phyloP scores from a whole-genome alignment of 2,113 vertebrate species.

The Amphiprion ocellaris region DNA sequence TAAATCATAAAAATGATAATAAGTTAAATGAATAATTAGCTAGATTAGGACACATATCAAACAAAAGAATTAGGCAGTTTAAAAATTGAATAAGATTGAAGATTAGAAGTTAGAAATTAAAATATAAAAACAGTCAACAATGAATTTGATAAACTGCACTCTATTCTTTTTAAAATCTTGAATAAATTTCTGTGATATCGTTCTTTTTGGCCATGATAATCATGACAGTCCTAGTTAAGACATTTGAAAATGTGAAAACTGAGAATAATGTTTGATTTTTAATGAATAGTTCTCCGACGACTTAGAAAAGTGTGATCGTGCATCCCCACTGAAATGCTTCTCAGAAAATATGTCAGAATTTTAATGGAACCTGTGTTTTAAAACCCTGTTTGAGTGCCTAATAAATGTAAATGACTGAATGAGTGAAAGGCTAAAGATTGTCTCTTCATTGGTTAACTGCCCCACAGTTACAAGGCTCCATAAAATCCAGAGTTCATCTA shows the following conservation, averaged over 20 bases:
- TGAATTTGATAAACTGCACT: too few relatives aligned
- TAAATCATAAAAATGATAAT: too few relatives aligned
- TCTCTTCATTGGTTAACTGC: constrained; percentile 51
- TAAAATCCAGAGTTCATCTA: constrained; percentile 54
- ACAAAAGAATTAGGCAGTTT: too few relatives aligned
- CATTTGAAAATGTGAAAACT: background rate
- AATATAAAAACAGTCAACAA: too few relatives aligned
- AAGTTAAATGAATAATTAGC: too few relatives aligned
- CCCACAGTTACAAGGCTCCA: constrained; percentile 52
- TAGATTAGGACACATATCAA: too few relatives aligned
- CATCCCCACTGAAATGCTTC: constrained; percentile 26
- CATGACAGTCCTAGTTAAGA: too few relatives aligned
- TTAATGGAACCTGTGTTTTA: constrained; percentile 25
- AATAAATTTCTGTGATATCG: too few relatives aligned
- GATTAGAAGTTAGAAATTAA: too few relatives aligned
- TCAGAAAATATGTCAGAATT: constrained; percentile 33
- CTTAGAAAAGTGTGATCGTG: background rate
- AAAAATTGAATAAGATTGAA: too few relatives aligned
- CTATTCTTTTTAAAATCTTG: too few relatives aligned
- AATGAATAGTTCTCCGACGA: constrained; percentile 23
- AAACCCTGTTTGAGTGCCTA: background rate
- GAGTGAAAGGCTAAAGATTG: constrained; percentile 41
- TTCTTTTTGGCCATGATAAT: too few relatives aligned
- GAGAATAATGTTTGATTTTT: background rate
- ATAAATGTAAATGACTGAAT: constrained; percentile 45